Percentiles rank a stretch among this genome's conserved stretches.
Conservation (phyloP, 64 coral and sea anemone genomes). For the Platygyra sinensis region DNA sequence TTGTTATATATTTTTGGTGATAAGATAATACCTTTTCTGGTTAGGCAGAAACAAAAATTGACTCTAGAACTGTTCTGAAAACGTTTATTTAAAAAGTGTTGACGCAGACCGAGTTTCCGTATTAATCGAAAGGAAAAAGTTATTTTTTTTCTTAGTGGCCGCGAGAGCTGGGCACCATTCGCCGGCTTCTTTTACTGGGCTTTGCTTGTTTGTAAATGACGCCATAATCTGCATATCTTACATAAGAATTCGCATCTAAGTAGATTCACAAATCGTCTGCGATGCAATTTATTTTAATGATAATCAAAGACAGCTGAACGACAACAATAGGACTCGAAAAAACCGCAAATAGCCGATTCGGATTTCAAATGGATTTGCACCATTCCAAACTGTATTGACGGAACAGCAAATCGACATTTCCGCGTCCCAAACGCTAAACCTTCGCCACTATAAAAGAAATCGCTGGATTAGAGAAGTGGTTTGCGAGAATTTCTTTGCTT, state of each 20-base stretch:
- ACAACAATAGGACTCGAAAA: slow-evolving; percentile 16
- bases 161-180: neutral
- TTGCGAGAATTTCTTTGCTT: neutral
- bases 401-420: neutral
- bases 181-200: neutral
- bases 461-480: neutral
- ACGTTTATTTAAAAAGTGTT: neutral
- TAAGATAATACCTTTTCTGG: no score
- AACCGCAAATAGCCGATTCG: slow-evolving; percentile 8
- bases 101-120: neutral
- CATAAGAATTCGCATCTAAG: neutral
- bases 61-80: neutral
- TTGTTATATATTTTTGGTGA: no score
- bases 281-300: slow-evolving; percentile 16
- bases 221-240: slow-evolving; percentile 5
- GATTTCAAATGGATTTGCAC: slow-evolving; percentile 11
- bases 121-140: neutral
- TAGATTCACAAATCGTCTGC: slow-evolving; percentile 14
- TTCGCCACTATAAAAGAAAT: neutral
- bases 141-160: neutral
- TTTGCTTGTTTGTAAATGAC: neutral
- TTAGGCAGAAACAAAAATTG: neutral
- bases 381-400: neutral
- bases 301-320: slow-evolving; percentile 16
- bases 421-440: no score